A percentile compares a stretch with the other conserved stretches of the same genome.
Evolutionary conservation across 2,113 vertebrate genomes (phyloP).

Genomic region (Eulemur macaco): DNA sequence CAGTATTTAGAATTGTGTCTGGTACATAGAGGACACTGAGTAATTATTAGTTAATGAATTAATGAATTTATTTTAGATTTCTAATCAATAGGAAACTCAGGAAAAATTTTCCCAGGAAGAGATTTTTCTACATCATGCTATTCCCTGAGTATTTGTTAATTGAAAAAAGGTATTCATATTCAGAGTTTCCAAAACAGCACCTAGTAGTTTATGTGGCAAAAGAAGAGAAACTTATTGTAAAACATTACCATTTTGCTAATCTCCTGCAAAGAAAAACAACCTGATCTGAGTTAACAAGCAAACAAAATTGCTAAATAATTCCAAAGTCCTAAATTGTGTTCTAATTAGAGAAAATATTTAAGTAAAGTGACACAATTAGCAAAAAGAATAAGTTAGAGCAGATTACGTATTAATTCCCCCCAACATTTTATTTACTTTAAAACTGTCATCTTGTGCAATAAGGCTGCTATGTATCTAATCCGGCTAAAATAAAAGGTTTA

Average conservation of each 20-base stretch:
- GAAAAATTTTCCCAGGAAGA: background rate
- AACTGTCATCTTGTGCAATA: background rate
- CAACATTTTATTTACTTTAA: constrained; percentile 38
- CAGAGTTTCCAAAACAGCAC: constrained; percentile 25
- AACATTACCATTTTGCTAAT: constrained; percentile 14
- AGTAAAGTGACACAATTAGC: background rate
- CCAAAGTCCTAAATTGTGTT: constrained; percentile 61
- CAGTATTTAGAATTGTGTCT: background rate
- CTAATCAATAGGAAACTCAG: background rate
- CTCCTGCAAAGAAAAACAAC: constrained; percentile 21
- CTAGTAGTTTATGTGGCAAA: background rate
- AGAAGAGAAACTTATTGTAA: background rate
- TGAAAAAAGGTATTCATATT: constrained; percentile 34
- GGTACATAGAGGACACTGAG: background rate
- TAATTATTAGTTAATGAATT: background rate
- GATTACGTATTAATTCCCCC: constrained; percentile 56
- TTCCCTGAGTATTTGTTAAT: background rate
- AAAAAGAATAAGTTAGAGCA: constrained; percentile 56
- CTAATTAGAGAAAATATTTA: constrained; percentile 57
- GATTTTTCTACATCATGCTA: background rate
- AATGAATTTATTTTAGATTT: background rate
- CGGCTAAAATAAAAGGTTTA: constrained; percentile 33
- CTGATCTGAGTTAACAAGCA: constrained; percentile 48
- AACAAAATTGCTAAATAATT: constrained; percentile 31
- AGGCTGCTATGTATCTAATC: background rate